These are phyloP conservation scores for Apostichopus californicus DNA, from an alignment of 35 echinoderm and acorn worm species.

Conservation along the genomic window DNA sequence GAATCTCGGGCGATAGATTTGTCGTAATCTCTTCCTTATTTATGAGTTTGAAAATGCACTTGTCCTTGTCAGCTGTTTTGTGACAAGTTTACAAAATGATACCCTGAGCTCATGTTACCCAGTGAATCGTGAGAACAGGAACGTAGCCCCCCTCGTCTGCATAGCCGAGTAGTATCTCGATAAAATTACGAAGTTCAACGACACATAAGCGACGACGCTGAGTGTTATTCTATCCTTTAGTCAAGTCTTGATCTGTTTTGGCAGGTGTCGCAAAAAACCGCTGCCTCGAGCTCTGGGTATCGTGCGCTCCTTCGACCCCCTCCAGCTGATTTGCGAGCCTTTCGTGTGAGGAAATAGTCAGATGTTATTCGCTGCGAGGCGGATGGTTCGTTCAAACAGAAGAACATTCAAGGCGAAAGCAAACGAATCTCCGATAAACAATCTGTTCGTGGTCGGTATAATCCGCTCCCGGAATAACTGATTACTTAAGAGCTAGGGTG, in stretches of 20 bases:
- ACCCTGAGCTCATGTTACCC: neutral
- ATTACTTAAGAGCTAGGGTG: too few species aligned
- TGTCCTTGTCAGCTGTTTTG: neutral
- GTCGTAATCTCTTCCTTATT: neutral
- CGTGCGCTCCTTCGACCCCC: neutral
- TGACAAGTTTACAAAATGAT: neutral
- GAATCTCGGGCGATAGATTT: neutral
- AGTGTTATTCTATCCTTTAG: neutral
- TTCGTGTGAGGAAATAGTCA: neutral
- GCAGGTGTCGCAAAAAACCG: neutral
- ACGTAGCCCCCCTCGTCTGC: neutral
- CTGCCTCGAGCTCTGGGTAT: conserved; percentile 2
- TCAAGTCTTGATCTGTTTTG: conserved; percentile 14
- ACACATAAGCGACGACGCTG: neutral
- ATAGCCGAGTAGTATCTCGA: neutral
- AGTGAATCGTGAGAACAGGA: neutral
- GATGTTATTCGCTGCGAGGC: neutral
- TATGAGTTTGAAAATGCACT: neutral
- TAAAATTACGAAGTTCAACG: conserved; percentile 41
- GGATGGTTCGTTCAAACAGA: conserved; percentile 7
- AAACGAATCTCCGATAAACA: too few species aligned
- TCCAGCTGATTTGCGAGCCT: neutral
- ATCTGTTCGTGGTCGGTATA: too few species aligned
- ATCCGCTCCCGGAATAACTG: too few species aligned
- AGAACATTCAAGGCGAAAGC: neutral